These are phyloP conservation scores for Grapholita molesta DNA, from an alignment of 1,140 invertebrate species.

Conservation along the genomic window DNA sequence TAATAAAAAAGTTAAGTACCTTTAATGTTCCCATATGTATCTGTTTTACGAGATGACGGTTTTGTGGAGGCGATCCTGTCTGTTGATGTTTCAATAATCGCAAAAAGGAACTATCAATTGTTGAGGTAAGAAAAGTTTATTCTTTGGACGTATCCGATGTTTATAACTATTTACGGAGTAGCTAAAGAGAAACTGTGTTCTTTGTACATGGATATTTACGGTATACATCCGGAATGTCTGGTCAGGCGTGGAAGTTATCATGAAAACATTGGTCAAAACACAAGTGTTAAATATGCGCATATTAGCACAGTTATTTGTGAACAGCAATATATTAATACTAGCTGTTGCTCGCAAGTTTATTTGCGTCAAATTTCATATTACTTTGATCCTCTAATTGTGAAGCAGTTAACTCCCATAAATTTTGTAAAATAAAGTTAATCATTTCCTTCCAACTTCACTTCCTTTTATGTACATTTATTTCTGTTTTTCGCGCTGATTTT, in stretches of 20 bases:
- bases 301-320: no score
- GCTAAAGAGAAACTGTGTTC: neutral
- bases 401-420: no score
- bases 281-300: no score
- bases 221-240: neutral
- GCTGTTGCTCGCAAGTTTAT: no score
- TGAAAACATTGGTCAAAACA: neutral
- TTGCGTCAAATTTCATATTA: no score
- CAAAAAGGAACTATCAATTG: neutral
- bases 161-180: neutral
- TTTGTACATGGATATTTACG: neutral
- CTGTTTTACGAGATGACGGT: neutral
- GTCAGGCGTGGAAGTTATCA: neutral
- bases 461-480: no score
- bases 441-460: no score
- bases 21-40: neutral
- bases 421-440: no score
- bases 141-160: neutral
- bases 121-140: neutral
- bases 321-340: no score
- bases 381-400: no score
- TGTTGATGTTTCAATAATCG: neutral
- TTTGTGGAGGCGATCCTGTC: neutral
- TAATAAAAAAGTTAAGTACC: neutral
- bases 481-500: no score